Evolutionary conservation across 2,888 invertebrate species (phyloP).

Genomic region (Volucella inflata): DNA sequence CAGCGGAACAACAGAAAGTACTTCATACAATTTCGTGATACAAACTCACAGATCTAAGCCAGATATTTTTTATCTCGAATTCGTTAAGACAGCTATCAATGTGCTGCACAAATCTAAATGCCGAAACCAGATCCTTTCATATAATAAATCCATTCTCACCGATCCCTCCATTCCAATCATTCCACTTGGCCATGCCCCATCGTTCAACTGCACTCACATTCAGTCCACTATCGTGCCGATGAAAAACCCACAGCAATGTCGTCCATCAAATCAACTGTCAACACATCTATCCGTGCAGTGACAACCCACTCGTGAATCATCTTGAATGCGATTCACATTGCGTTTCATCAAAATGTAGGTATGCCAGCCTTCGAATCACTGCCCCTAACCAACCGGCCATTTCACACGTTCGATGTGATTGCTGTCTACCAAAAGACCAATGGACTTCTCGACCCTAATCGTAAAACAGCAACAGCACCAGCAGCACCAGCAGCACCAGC

Average conservation of each 20-base stretch:
- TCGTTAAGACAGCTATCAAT: no score
- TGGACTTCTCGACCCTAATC: slow-evolving; percentile 27
- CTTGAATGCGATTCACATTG: slow-evolving; percentile 52
- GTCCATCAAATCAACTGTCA: slow-evolving; percentile 73
- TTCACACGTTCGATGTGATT: slow-evolving; percentile 35
- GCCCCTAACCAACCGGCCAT: slow-evolving; percentile 18
- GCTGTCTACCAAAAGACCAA: slow-evolving; percentile 49
- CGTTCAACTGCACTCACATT: no score
- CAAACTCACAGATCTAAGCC: no score
- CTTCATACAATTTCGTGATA: no score
- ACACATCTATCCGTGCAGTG: slow-evolving; percentile 38
- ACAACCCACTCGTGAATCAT: slow-evolving; percentile 65
- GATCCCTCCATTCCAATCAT: slow-evolving; percentile 10
- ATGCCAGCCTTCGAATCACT: slow-evolving; percentile 61
- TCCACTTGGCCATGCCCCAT: not conserved
- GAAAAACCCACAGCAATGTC: slow-evolving; percentile 48
- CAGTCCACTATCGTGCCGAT: not conserved
- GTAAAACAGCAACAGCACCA: slow-evolving; percentile 38
- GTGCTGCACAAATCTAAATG: no score
- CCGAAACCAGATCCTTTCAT: slow-evolving; percentile 5
- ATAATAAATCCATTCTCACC: slow-evolving; percentile 51
- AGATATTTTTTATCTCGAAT: no score
- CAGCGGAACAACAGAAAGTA: no score
- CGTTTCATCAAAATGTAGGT: slow-evolving; percentile 69
- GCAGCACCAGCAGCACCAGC: slow-evolving; percentile 6